Conservation (phyloP, 1,140 invertebrate genomes). For the Halictus rubicundus region DNA sequence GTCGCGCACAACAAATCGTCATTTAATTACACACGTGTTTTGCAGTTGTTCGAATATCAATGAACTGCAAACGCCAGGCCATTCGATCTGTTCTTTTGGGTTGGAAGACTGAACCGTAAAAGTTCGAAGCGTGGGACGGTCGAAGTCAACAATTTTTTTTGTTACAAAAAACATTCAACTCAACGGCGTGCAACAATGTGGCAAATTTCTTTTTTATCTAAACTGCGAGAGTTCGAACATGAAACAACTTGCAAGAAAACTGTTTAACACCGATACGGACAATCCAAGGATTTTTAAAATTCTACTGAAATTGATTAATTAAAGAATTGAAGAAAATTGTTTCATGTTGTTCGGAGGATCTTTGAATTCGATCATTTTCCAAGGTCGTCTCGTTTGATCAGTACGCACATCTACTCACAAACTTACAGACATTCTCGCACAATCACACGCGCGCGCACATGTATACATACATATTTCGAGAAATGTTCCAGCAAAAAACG, state of each 20-base stretch:
- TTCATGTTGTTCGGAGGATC: not conserved
- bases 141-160: not conserved
- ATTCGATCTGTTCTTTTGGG: not conserved
- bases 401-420: slow-evolving; percentile 10
- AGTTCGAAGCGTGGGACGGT: not conserved
- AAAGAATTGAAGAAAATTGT: not conserved
- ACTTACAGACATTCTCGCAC: slow-evolving; percentile 24
- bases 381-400: slow-evolving; percentile 5
- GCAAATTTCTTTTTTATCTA: too few species aligned
- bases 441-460: not conserved
- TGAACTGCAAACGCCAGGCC: not conserved
- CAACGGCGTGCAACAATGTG: too few species aligned
- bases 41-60: not conserved
- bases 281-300: too few species aligned
- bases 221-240: too few species aligned
- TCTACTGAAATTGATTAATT: too few species aligned
- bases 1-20: slow-evolving; percentile 18
- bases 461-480: not conserved
- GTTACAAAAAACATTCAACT: too few species aligned
- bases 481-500: not conserved
- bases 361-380: not conserved
- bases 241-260: too few species aligned
- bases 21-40: not conserved
- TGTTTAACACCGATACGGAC: too few species aligned
- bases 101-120: not conserved